phyloP scores from a whole-genome alignment of 2,113 vertebrate species.

The Xyliphius kryptos region DNA sequence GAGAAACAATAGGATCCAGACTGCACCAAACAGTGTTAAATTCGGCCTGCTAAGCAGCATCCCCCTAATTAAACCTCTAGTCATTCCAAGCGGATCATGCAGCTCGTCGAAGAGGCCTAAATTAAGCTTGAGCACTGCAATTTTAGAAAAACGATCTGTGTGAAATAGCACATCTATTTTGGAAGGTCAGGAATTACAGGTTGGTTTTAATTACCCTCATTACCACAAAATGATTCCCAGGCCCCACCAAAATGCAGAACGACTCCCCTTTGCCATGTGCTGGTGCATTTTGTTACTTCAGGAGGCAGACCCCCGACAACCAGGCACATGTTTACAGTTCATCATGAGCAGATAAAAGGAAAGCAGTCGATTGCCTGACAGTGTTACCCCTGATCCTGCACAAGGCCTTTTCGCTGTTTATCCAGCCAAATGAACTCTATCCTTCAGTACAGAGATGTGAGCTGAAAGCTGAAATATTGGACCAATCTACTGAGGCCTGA shows the following conservation, averaged over 20 bases:
- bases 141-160: constrained; percentile 31
- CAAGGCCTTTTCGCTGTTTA: too few relatives aligned
- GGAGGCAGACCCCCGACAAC: constrained; percentile 13
- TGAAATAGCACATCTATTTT: constrained; percentile 33
- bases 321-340: too few relatives aligned
- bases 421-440: neutral
- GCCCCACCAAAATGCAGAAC: neutral
- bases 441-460: neutral
- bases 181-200: constrained; percentile 25
- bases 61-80: neutral
- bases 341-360: too few relatives aligned
- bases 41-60: constrained; percentile 10
- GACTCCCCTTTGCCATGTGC: constrained; percentile 21
- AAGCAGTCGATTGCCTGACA: too few relatives aligned
- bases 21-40: neutral
- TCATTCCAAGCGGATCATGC: constrained; percentile 32
- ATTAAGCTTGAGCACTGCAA: constrained; percentile 35
- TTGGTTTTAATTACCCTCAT: constrained; percentile 41
- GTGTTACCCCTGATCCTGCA: too few relatives aligned
- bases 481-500: neutral
- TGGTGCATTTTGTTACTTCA: constrained; percentile 22
- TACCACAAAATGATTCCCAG: constrained; percentile 24
- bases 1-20: neutral
- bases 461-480: neutral
- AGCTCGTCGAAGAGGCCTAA: constrained; percentile 24